Percentiles rank a stretch among this genome's conserved stretches.
Evolutionary conservation across 2,797 vertebrate genomes (phyloP).

Genomic region (Triplophysa bombifrons): DNA sequence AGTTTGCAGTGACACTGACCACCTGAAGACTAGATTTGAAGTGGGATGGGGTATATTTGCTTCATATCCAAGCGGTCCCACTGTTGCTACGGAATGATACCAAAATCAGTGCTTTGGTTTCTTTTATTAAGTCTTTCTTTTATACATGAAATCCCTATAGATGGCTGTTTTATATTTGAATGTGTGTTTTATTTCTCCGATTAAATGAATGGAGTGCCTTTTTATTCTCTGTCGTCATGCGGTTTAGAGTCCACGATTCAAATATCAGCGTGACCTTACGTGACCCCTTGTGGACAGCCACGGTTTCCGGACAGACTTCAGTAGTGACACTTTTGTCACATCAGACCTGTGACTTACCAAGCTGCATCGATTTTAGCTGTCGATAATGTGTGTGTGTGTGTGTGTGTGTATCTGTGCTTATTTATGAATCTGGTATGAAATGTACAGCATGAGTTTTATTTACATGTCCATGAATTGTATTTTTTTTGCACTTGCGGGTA

Average conservation of each 20-base stretch:
- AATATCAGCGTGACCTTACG: conserved; percentile 13
- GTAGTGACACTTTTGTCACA: conserved; percentile 55
- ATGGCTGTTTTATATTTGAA: conserved; percentile 17
- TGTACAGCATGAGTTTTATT: conserved; percentile 96
- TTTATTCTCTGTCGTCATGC: conserved; percentile 52
- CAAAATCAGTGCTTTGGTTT: conserved; percentile 27
- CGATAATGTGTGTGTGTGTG: conserved; percentile 67
- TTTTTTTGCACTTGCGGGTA: conserved; percentile 93
- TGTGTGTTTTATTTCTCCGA: conserved; percentile 49
- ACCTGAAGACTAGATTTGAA: background rate
- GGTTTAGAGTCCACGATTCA: conserved; percentile 20
- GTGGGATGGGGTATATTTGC: conserved; percentile 12
- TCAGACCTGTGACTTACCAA: conserved; percentile 67
- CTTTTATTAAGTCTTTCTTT: background rate
- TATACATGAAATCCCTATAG: background rate
- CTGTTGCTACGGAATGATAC: conserved; percentile 3
- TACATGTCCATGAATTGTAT: conserved; percentile 77
- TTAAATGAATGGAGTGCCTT: conserved; percentile 77
- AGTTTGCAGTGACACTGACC: conserved; percentile 21
- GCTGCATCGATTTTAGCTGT: conserved; percentile 71
- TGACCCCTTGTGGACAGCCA: conserved; percentile 50
- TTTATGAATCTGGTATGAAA: conserved; percentile 83
- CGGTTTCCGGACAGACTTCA: conserved; percentile 64
- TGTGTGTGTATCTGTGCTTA: conserved; percentile 72
- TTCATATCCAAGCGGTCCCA: conserved; percentile 1